Percentiles rank a stretch among this genome's conserved stretches.
phyloP scores from a whole-genome alignment of 2,797 vertebrate genomes.

The Xerus rutilus region DNA sequence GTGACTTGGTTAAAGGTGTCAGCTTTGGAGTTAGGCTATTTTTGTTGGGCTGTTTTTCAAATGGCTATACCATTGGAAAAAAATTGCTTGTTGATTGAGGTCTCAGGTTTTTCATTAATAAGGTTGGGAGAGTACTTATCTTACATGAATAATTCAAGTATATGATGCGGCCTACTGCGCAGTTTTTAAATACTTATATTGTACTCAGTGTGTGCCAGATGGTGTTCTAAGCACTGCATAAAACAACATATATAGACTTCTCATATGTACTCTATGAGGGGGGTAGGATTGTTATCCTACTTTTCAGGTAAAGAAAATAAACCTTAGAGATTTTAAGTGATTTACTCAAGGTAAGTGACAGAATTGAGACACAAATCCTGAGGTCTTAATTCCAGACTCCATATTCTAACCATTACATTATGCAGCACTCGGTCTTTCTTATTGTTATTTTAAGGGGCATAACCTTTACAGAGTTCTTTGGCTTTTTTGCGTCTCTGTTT shows the following conservation, averaged over 20 bases:
- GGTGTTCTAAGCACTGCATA: neutral
- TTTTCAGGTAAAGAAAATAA: neutral
- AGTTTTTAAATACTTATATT: neutral
- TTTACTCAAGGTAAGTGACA: neutral
- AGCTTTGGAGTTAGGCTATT: neutral
- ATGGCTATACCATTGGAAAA: neutral
- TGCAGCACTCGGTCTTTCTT: neutral
- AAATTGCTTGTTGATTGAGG: neutral
- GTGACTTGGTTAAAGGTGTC: neutral
- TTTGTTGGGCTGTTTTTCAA: neutral
- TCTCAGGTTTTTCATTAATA: neutral
- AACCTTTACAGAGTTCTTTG: neutral
- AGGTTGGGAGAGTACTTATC: neutral
- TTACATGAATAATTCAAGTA: neutral
- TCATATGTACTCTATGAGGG: neutral
- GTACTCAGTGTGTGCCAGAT: neutral
- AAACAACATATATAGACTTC: slow-evolving; percentile 7
- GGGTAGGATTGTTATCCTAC: neutral
- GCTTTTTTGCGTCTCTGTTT: neutral
- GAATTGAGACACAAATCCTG: neutral
- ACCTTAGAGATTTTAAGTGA: neutral
- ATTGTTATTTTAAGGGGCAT: neutral
- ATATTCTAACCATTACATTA: neutral
- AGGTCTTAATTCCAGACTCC: neutral
- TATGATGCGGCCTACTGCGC: neutral